Evolutionary conservation across 2,888 invertebrate genomes (phyloP).

Genomic region (Synanthedon formicaeformis): DNA sequence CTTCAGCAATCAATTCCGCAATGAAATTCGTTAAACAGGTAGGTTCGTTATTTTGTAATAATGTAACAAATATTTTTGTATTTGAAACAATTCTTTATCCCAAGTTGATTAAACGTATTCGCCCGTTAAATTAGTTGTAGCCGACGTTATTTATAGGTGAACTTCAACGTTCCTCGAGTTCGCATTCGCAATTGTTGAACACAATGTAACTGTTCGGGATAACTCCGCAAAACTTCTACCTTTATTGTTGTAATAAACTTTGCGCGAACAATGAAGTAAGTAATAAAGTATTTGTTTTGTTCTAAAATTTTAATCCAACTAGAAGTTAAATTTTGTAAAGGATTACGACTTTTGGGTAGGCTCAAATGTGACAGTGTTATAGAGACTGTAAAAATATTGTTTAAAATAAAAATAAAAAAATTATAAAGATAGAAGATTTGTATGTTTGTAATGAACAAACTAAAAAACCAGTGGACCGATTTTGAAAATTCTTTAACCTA

Average conservation of each 20-base stretch:
- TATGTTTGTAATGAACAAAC: too few species aligned
- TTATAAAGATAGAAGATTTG: too few species aligned
- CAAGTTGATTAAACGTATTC: constrained; percentile 24
- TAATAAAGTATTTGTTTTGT: neutral
- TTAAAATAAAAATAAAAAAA: too few species aligned
- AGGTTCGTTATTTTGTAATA: neutral
- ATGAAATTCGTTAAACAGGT: too few species aligned
- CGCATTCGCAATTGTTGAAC: neutral
- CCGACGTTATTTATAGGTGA: constrained; percentile 14
- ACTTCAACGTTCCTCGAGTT: constrained; percentile 5
- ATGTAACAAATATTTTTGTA: neutral
- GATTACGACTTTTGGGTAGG: too few species aligned
- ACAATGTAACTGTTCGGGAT: constrained; percentile 14
- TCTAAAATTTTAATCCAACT: neutral
- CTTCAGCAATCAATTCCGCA: too few species aligned
- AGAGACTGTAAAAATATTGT: too few species aligned
- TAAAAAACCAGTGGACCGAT: too few species aligned
- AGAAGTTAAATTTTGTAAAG: neutral
- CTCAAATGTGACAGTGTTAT: too few species aligned
- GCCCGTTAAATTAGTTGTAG: constrained; percentile 22
- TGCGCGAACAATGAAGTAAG: constrained; percentile 12
- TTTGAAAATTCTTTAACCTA: too few species aligned
- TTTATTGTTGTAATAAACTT: constrained; percentile 9
- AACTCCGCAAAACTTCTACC: constrained; percentile 6
- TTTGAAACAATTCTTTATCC: neutral